Evolutionary conservation across 2,888 invertebrate species (phyloP), one percentile per base, ranked within the genome.

Genomic region (Spilarctia lutea): DNA sequence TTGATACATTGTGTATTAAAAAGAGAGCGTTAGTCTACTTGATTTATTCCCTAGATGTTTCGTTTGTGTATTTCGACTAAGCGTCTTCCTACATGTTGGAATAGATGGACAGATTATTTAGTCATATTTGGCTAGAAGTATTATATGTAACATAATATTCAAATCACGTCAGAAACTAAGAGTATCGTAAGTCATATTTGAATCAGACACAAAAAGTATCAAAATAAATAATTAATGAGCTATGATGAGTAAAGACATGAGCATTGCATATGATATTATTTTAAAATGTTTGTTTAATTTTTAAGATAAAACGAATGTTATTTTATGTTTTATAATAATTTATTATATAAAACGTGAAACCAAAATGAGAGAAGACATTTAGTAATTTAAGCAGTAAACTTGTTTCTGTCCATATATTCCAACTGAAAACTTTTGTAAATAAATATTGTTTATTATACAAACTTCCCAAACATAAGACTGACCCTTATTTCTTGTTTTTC

Each of bases 381-480:
- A 65, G 75, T 75, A 68, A 63, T 56, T 42, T 71, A 70, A 72
- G 60, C 48, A 35, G 27, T 66, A 69, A 75, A 52, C 56, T 85
- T 74, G 74, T 75, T 78, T 42, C 77, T 82, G 83, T 84, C 86
- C 77, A 69, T 82, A 75, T 85, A 81, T 83, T 86, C 78, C 83
- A 79, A 73, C 84, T 72, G 63, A 45, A 79, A 82, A 92, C 94
- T 95, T 94, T 94, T 95, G 95, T 95, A 95, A 93, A 95, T 95
- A 83, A 73, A 66, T 83, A 94, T 94, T 88, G 89, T 93, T 95
- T 94, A 93, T 94, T 94, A 91, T 94, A 95, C 94, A 94, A 92
- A 93, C 94, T 95, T 95, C 95, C 96, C 96, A 95, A 95, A 94
- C 91, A 96, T 95, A 96, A 96, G 96, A 96, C 96, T 96, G 96